phyloP scores from a whole-genome alignment of 2,113 vertebrate species.

The Periophthalmus modestus region DNA sequence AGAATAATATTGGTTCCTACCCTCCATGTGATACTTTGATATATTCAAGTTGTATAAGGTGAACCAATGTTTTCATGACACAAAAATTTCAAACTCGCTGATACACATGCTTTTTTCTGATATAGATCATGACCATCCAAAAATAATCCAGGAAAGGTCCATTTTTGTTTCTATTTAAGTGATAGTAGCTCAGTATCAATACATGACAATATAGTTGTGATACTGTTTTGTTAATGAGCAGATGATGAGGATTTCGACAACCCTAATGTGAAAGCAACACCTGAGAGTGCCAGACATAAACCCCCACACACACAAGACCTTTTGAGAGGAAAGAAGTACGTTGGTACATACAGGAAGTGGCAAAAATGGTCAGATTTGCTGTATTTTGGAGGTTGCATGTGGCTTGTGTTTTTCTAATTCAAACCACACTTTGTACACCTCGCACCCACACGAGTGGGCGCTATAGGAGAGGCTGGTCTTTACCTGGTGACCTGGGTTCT shows the following conservation, averaged over 20 bases:
- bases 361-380: constrained; percentile 21
- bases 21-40: background rate
- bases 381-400: background rate
- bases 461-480: constrained; percentile 38
- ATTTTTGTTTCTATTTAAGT: too few relatives aligned
- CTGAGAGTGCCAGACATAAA: too few relatives aligned
- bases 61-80: background rate
- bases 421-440: constrained; percentile 17
- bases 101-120: too few relatives aligned
- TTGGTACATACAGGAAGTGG: constrained; percentile 17
- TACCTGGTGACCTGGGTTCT: constrained; percentile 98
- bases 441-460: background rate
- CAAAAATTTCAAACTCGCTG: too few relatives aligned
- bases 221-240: too few relatives aligned
- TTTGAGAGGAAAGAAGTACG: background rate
- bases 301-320: too few relatives aligned
- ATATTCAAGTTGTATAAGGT: background rate
- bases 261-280: too few relatives aligned
- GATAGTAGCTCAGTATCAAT: too few relatives aligned
- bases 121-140: too few relatives aligned
- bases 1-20: background rate
- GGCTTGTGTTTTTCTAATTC: background rate
- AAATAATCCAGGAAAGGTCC: too few relatives aligned
- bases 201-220: too few relatives aligned
- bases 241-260: too few relatives aligned